These are phyloP conservation scores for Smithornis capensis DNA, from an alignment of 2,113 vertebrate genomes.

Conservation along the genomic window DNA sequence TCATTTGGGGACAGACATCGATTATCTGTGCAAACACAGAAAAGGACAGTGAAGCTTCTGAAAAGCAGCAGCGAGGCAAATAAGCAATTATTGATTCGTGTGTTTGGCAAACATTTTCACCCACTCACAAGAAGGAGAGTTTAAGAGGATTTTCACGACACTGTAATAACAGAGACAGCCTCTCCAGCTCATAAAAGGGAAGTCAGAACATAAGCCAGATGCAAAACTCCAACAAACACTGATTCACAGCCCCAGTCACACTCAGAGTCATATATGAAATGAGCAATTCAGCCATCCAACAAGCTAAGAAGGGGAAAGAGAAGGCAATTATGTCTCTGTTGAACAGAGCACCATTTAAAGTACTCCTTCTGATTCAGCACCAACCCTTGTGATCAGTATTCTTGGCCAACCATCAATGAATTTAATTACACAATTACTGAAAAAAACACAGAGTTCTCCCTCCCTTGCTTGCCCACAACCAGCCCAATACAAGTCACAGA, in stretches of 20 bases:
- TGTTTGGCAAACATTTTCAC: constrained; percentile 52
- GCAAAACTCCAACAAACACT: constrained; percentile 73
- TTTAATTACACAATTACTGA: constrained; percentile 50
- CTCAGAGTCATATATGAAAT: constrained; percentile 67
- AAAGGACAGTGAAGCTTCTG: constrained; percentile 50
- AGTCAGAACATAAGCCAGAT: constrained; percentile 61
- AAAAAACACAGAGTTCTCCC: neutral
- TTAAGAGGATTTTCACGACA: constrained; percentile 47
- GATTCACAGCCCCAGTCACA: constrained; percentile 74
- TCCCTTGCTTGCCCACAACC: constrained; percentile 16
- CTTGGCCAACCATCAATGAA: constrained; percentile 47
- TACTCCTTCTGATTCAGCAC: constrained; percentile 70
- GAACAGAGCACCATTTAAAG: constrained; percentile 63
- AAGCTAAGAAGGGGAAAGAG: constrained; percentile 8
- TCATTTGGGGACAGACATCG: neutral
- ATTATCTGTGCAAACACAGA: constrained; percentile 46
- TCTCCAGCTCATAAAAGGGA: constrained; percentile 64
- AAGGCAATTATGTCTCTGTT: constrained; percentile 40
- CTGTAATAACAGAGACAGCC: constrained; percentile 54
- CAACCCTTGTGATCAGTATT: constrained; percentile 45
- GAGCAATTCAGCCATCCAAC: constrained; percentile 50
- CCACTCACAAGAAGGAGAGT: constrained; percentile 33
- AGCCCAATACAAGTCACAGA: constrained; percentile 1
- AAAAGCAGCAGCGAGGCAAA: constrained; percentile 51
- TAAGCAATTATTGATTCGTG: constrained; percentile 67